These are phyloP conservation scores for Cerastoderma edule DNA, from an alignment of 2,888 invertebrate species.

Conservation along the genomic window DNA sequence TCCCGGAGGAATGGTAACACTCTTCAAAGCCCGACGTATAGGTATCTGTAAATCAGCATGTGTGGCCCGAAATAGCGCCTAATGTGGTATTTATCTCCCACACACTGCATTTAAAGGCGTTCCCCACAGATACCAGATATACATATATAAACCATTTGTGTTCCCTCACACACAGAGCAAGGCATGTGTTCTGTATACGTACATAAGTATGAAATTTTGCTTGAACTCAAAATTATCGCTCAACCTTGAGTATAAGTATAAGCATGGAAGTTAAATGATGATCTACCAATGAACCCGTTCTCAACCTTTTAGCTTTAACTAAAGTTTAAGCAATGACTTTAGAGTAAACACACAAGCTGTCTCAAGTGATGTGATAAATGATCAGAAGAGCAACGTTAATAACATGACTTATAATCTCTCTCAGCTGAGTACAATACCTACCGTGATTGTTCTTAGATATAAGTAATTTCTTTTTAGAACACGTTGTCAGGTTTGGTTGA, in stretches of 20 bases:
- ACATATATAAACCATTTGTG: not conserved
- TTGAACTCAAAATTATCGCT: too few species aligned
- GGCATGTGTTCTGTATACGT: not conserved
- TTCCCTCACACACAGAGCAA: not conserved
- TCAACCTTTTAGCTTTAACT: too few species aligned
- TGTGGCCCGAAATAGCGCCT: not conserved
- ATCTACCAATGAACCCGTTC: too few species aligned
- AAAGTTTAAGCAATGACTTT: too few species aligned
- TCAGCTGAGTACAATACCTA: too few species aligned
- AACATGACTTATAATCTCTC: too few species aligned
- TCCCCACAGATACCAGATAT: not conserved
- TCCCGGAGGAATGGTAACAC: not conserved
- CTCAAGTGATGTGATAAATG: too few species aligned
- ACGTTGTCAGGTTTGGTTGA: too few species aligned
- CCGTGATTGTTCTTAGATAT: too few species aligned
- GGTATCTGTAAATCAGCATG: not conserved
- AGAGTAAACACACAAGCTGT: too few species aligned
- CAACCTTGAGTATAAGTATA: not conserved
- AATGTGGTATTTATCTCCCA: conserved; percentile 1
- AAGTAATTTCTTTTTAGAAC: too few species aligned
- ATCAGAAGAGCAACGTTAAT: too few species aligned
- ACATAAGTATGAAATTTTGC: not conserved
- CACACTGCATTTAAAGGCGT: not conserved
- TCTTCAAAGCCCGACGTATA: not conserved
- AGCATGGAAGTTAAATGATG: not conserved